phyloP scores from a whole-genome alignment of 2,113 vertebrate species.

The Passer domesticus region DNA sequence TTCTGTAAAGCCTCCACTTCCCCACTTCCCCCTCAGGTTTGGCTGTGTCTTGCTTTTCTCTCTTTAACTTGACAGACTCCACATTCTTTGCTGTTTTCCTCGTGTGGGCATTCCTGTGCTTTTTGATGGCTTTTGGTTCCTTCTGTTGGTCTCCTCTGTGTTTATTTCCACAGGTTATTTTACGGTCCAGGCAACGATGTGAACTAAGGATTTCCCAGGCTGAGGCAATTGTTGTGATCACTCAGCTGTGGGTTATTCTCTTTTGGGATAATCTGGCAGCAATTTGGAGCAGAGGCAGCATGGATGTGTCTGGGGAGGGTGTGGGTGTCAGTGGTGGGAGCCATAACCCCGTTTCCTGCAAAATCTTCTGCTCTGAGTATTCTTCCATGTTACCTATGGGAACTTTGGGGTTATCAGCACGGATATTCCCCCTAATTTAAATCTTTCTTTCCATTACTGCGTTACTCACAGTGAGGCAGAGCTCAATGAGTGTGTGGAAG shows the following conservation, averaged over 20 bases:
- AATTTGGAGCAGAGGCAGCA: constrained; percentile 3
- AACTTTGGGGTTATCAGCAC: background rate
- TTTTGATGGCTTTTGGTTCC: background rate
- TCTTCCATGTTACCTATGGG: background rate
- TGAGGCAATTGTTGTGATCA: constrained; percentile 13
- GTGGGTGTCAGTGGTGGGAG: background rate
- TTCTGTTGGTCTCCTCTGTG: background rate
- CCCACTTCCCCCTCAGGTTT: background rate
- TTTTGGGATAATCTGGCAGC: constrained; percentile 5
- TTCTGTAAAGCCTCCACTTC: background rate
- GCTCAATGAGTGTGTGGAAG: background rate
- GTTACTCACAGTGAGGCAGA: background rate
- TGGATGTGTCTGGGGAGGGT: background rate
- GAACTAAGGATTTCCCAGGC: background rate
- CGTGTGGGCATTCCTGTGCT: background rate
- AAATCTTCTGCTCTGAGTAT: background rate
- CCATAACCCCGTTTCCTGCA: background rate
- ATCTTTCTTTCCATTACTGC: background rate
- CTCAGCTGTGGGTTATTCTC: background rate
- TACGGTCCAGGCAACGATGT: rapidly evolving
- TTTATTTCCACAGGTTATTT: constrained; percentile 4
- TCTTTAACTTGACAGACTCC: background rate
- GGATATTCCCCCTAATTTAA: background rate
- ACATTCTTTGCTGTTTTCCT: background rate
- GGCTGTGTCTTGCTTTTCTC: background rate